phyloP scores from a whole-genome alignment of 2,888 invertebrate species.

The Trachelus troglodyta region DNA sequence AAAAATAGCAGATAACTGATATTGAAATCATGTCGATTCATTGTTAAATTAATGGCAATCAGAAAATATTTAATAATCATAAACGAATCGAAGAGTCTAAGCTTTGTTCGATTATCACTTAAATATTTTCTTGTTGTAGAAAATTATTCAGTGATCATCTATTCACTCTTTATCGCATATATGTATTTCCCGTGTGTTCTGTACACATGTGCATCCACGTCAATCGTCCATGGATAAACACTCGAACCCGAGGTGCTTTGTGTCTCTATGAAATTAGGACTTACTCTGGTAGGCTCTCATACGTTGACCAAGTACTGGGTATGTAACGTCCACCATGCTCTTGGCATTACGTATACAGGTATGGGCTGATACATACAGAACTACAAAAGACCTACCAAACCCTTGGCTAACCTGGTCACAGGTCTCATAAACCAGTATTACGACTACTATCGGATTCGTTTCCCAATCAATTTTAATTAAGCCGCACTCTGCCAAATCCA shows the following conservation, averaged over 20 bases:
- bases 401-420: not conserved
- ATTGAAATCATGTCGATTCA: no score
- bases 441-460: not conserved
- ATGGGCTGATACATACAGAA: not conserved
- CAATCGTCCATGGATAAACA: not conserved
- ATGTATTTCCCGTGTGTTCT: not conserved
- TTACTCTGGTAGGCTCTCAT: not conserved
- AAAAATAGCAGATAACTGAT: no score
- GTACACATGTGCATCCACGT: not conserved
- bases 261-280: not conserved
- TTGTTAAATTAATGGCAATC: no score
- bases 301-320: not conserved
- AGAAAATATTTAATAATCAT: no score
- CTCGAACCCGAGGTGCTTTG: not conserved
- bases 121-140: no score
- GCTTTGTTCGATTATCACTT: no score
- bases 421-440: not conserved
- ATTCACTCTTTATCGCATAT: not conserved
- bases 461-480: not conserved
- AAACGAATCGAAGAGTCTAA: no score
- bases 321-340: not conserved
- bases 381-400: not conserved
- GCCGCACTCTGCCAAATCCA: not conserved
- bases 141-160: no score
- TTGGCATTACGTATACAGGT: not conserved